These are phyloP conservation scores for Trichoplusia ni DNA, from an alignment of 1,140 invertebrate species.

Conservation along the genomic window DNA sequence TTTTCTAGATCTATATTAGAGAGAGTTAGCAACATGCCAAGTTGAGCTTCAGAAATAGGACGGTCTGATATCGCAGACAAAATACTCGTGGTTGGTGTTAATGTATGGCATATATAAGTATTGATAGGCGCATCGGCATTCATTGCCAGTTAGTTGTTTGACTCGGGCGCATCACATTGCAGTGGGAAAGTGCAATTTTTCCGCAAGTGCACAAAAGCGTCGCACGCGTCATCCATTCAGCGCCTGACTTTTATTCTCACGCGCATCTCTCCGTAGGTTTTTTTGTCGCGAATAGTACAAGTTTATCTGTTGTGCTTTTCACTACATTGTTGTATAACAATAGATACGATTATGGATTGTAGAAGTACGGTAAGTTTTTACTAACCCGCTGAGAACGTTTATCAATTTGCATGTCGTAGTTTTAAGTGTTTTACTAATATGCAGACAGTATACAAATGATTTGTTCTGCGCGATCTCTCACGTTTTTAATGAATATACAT, in stretches of 20 bases:
- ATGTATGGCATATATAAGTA: constrained; percentile 68
- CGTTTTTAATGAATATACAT: neutral
- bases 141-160: constrained; percentile 55
- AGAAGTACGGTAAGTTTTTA: constrained; percentile 64
- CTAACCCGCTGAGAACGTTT: neutral
- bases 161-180: constrained; percentile 41
- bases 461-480: neutral
- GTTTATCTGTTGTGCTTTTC: constrained; percentile 51
- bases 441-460: neutral
- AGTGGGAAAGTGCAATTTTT: constrained; percentile 48
- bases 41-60: constrained; percentile 4
- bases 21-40: neutral
- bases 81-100: constrained; percentile 39
- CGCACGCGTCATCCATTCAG: constrained; percentile 1
- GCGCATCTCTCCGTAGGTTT: constrained; percentile 18
- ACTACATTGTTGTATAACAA: constrained; percentile 59
- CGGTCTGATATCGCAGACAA: neutral
- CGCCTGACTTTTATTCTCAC: constrained; percentile 9
- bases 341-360: constrained; percentile 65
- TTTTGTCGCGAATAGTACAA: constrained; percentile 12
- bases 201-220: constrained; percentile 28
- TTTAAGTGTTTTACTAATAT: neutral
- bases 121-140: constrained; percentile 52
- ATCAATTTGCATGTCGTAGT: neutral
- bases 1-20: constrained; percentile 4